Evolutionary conservation across 2,113 vertebrate species (phyloP), one percentile per base, ranked within the genome.

Genomic region (Connochaetes taurinus): DNA sequence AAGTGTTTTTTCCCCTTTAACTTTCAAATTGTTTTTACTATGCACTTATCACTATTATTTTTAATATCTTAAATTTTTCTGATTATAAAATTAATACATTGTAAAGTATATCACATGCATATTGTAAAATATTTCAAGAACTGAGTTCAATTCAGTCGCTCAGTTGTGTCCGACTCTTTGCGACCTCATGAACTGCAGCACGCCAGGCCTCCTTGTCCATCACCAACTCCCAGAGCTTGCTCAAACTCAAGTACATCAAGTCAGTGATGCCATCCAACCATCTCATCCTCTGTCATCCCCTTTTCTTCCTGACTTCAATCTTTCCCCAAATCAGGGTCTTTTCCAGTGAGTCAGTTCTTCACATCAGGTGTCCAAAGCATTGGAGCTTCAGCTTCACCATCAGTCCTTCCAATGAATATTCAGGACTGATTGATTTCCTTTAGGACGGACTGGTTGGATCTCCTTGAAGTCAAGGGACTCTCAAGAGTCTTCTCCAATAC

Each of bases 61-160:
- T 94, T 94, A 74, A 53, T 85, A 57, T 33, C 74, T 88, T 88
- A 27, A 76, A 40, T 91, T 90, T 85, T 96, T 45, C 53, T 90
- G 12, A 85, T 84, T 71, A 80, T 0, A 85, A 95, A 91, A 84
- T 17, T 67, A 92, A 94, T 16, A 93, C n/a, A 47, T 33, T 53
- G 15, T 57, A 91, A 82, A 93, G n/a, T 82, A 33, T 50, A 90
- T 87, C 40, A 87, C 11, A 86, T 43, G 60, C 5, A 27, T 43
- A 40, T 23, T 64, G 3, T 64, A 96, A 97, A 88, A 52, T 78
- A 80, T 55, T 92, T 84, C 6, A 96, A 95, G 87, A 97, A 78
- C 3, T 43, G 36, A 91, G 90, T 25, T 74, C 10, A 74, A 13
- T 40, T 74, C 67, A 40, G 67, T 71, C 10, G 1, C 67, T 71